Percentiles rank a stretch among this genome's conserved stretches.
Conservation (phyloP, 1,140 invertebrate genomes). For the Melitaea cinxia region DNA sequence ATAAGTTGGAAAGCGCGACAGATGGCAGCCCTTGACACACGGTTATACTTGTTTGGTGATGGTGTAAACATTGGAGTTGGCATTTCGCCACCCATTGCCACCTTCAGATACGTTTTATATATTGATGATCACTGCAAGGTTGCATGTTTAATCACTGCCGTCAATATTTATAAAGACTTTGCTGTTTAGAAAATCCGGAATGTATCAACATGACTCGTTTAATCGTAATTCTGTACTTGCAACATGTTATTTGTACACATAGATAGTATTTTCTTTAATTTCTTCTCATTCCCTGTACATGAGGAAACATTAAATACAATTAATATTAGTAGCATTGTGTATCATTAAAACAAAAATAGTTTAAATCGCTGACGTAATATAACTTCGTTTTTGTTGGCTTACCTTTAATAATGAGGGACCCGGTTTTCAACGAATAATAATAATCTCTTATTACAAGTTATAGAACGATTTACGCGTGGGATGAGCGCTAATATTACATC, state of each 20-base stretch:
- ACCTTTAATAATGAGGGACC: not conserved
- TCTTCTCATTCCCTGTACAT: no score
- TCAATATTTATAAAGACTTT: not conserved
- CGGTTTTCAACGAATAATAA: not conserved
- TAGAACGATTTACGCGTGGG: conserved; percentile 27
- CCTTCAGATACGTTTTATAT: conserved; percentile 25
- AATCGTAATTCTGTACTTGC: no score
- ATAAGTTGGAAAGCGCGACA: not conserved
- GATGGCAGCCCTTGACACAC: conserved; percentile 25
- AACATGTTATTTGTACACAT: no score
- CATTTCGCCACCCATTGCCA: conserved; percentile 47
- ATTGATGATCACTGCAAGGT: conserved; percentile 27
- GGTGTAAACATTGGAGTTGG: conserved; percentile 63
- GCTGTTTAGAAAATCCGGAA: not conserved
- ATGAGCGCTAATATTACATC: conserved; percentile 26
- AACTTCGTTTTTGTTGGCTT: no score
- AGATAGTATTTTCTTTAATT: no score
- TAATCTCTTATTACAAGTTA: conserved; percentile 13
- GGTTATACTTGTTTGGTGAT: conserved; percentile 41
- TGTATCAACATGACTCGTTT: not conserved
- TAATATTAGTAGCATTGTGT: no score
- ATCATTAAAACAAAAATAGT: no score
- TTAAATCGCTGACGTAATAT: not conserved
- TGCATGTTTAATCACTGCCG: conserved; percentile 22
- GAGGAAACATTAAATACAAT: no score